Base-by-base conservation (phyloP, 2,797 vertebrate genomes). In the Notoglanidium macrostoma region DNA sequence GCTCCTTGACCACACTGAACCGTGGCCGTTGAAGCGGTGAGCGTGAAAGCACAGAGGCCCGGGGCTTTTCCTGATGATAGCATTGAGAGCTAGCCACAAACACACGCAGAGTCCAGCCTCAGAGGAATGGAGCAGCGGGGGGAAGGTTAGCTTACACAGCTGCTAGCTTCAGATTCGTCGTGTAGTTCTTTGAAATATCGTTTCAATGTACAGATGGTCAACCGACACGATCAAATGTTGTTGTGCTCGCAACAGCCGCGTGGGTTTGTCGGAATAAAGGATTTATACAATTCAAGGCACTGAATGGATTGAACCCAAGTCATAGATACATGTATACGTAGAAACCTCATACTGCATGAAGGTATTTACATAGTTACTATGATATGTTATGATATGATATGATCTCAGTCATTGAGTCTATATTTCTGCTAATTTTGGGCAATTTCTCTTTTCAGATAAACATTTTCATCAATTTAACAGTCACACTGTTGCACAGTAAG, bases 1-100 rank as follows among this genome's bases (percentile, higher is more conserved):
- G 54, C 57, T 32, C 5, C 63, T 54, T n/a, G 29, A 44, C 80
- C 46, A 83, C 46, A 21, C 51, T 70, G 61, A 87, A 46, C 81
- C 55, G 23, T 70, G 81, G 87, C 86, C 85, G 51, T 29, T 57
- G 83, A 87, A 85, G 88, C 87, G 59, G 63, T 67, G 54, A 77
- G 46, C 23, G 26, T 65, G 19, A 73, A 88, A 65, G 67, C 44
- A 49, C 17, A 78, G 65, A 57, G 84, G 87, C 83, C 83, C n/a
- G 46, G 19, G 84, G 87, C 59, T 86, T 83, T 86, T 88, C 83
- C 78, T 86, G 84, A 70, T 78, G n/a, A 51, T 59, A 77, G 79
- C 54, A 59, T 68, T 59, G 51, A 68, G 23, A 77, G 40, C 67
- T 32, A 77, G 79, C 70, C 79, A 77, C 80, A 68, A 86, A 86